These are phyloP conservation scores for Zonitis immaculata DNA, from an alignment of 2,888 invertebrate genomes.

Conservation along the genomic window DNA sequence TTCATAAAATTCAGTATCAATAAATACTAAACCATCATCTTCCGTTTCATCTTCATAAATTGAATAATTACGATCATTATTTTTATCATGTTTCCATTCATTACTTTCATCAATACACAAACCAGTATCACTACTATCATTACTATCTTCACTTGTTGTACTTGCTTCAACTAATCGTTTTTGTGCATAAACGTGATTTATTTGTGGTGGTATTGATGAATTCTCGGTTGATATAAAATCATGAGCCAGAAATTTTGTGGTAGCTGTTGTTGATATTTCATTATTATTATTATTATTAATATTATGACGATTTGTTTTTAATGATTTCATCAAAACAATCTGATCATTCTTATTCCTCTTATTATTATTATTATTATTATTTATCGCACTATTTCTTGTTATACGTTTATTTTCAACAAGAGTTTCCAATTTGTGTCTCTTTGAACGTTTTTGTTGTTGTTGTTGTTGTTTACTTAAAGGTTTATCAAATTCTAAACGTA, in stretches of 20 bases:
- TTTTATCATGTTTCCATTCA: slow-evolving; percentile 11
- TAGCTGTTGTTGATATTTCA: neutral
- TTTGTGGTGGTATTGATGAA: slow-evolving; percentile 14
- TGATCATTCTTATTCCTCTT: neutral
- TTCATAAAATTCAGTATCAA: neutral
- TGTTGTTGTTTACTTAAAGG: slow-evolving; percentile 1
- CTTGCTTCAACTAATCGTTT: slow-evolving; percentile 7
- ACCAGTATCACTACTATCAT: slow-evolving; percentile 22
- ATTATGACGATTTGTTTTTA: neutral
- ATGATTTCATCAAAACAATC: neutral
- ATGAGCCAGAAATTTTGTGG: slow-evolving; percentile 6
- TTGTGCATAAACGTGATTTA: slow-evolving; percentile 16
- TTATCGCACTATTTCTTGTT: slow-evolving; percentile 6
- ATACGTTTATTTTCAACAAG: slow-evolving; percentile 3
- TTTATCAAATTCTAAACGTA: neutral
- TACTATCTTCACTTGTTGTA: slow-evolving; percentile 23
- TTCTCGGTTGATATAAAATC: slow-evolving; percentile 21
- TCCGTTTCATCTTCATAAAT: slow-evolving; percentile 5
- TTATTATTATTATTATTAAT: too few relatives aligned
- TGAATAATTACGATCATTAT: slow-evolving; percentile 15
- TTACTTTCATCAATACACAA: slow-evolving; percentile 19
- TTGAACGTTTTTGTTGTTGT: slow-evolving; percentile 4
- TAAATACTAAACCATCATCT: neutral
- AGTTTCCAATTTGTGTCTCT: neutral
- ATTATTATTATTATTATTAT: slow-evolving; percentile 2